A percentile compares a stretch with the other conserved stretches of the same genome.
Evolutionary conservation across 2,888 invertebrate genomes (phyloP).

Genomic region (Drosophila anomalipes): DNA sequence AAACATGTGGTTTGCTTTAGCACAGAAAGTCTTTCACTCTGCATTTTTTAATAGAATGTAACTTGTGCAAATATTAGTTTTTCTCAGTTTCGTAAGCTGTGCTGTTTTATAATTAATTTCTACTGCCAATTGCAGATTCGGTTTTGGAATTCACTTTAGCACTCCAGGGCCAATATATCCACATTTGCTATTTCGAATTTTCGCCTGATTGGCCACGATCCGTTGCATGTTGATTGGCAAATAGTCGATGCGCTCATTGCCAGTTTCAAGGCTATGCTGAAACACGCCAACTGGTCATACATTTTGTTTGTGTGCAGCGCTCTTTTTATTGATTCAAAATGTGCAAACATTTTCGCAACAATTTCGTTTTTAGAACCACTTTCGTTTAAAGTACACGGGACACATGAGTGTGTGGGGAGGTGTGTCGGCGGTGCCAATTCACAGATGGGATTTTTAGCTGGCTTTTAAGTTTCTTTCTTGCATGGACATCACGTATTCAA

Average conservation of each 20-base stretch:
- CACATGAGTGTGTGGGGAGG: conserved; percentile 18
- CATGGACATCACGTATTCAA: conserved; percentile 81
- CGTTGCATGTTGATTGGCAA: conserved; percentile 62
- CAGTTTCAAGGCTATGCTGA: conserved; percentile 48
- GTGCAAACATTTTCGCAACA: conserved; percentile 80
- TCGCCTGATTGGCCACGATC: conserved; percentile 51
- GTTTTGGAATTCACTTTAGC: conserved; percentile 21
- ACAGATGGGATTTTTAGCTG: conserved; percentile 28
- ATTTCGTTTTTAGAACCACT: conserved; percentile 81
- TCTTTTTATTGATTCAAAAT: conserved; percentile 77
- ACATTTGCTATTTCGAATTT: conserved; percentile 22
- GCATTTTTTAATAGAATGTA: background rate
- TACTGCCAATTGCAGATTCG: conserved; percentile 7
- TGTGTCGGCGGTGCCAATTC: background rate
- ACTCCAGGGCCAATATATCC: background rate
- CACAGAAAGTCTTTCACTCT: background rate
- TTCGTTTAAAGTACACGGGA: conserved; percentile 63
- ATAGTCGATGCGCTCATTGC: conserved; percentile 50
- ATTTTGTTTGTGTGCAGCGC: conserved; percentile 27
- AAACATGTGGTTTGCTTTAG: background rate
- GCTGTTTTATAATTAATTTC: conserved; percentile 11
- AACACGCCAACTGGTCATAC: conserved; percentile 69
- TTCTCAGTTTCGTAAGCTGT: background rate
- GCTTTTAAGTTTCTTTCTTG: conserved; percentile 80
- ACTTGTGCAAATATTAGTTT: conserved; percentile 8